These are phyloP conservation scores for Perccottus glenii DNA, from an alignment of 2,113 vertebrate genomes.

Conservation along the genomic window DNA sequence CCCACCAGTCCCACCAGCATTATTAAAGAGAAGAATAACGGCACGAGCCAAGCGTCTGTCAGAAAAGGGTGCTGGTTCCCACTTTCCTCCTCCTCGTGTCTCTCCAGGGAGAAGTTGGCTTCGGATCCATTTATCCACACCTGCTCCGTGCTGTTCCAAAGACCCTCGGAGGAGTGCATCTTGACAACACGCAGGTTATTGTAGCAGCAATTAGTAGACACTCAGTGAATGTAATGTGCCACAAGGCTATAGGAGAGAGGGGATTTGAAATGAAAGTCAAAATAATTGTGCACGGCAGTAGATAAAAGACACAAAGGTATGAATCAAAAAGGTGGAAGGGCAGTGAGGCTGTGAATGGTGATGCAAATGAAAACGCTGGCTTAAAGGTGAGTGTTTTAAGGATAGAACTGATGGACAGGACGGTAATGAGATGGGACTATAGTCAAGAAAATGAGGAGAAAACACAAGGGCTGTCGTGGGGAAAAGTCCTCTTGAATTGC, in stretches of 20 bases:
- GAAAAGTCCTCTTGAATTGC: background rate
- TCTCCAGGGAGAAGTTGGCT: conserved; percentile 62
- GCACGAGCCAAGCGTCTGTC: conserved; percentile 86
- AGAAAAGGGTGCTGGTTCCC: conserved; percentile 81
- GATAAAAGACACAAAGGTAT: background rate
- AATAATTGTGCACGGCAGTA: background rate
- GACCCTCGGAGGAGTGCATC: conserved; percentile 57
- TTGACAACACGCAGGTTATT: background rate
- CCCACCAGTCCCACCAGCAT: conserved; percentile 85
- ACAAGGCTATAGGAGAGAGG: background rate
- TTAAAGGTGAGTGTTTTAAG: background rate
- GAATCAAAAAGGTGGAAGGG: background rate
- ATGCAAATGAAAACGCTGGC: background rate
- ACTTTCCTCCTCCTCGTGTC: conserved; percentile 7
- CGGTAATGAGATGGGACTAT: background rate
- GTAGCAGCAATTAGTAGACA: conserved; percentile 9
- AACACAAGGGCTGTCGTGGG: background rate
- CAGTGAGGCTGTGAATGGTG: background rate
- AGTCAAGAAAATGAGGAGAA: background rate
- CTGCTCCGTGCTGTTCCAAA: conserved; percentile 73
- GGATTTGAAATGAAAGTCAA: background rate
- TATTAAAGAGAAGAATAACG: conserved; percentile 84
- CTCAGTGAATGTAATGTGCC: conserved; percentile 7
- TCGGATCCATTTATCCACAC: conserved; percentile 66
- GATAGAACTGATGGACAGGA: no score